These are phyloP conservation scores for Cryptoblepharus egeriae DNA, from an alignment of 2,797 vertebrate species.

Conservation along the genomic window DNA sequence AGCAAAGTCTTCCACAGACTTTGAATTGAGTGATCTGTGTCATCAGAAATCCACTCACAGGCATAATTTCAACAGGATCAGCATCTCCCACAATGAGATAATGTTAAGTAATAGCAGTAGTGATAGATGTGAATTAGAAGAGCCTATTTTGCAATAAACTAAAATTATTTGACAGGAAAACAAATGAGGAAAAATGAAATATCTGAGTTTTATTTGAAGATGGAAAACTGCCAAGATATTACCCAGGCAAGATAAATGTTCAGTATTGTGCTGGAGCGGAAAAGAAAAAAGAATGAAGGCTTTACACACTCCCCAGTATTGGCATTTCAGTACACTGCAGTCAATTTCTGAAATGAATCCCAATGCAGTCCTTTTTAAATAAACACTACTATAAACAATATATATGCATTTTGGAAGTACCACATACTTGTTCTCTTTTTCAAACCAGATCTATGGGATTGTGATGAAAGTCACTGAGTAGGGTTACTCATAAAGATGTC, in stretches of 20 bases:
- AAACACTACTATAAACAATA: not conserved
- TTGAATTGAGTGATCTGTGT: not conserved
- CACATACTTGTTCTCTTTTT: not conserved
- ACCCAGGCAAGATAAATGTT: not conserved
- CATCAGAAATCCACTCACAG: not conserved
- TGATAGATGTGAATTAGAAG: not conserved
- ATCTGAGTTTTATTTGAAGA: not conserved
- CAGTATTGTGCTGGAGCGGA: not conserved
- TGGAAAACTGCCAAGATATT: not conserved
- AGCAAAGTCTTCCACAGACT: not conserved
- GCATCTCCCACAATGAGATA: not conserved
- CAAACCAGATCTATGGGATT: not conserved
- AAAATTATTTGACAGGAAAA: not conserved
- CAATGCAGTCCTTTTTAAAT: conserved; percentile 16
- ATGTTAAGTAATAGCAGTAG: not conserved
- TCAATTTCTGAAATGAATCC: not conserved
- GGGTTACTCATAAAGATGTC: conserved; percentile 18
- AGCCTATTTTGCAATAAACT: not conserved
- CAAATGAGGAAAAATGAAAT: not conserved
- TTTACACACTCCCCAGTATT: not conserved
- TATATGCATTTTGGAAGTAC: not conserved
- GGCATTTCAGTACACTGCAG: conserved; percentile 7
- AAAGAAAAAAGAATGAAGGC: not conserved
- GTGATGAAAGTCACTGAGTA: not conserved
- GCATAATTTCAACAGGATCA: not conserved